Base-by-base conservation (phyloP, 2,797 vertebrate genomes). In the Moxostoma hubbsi region DNA sequence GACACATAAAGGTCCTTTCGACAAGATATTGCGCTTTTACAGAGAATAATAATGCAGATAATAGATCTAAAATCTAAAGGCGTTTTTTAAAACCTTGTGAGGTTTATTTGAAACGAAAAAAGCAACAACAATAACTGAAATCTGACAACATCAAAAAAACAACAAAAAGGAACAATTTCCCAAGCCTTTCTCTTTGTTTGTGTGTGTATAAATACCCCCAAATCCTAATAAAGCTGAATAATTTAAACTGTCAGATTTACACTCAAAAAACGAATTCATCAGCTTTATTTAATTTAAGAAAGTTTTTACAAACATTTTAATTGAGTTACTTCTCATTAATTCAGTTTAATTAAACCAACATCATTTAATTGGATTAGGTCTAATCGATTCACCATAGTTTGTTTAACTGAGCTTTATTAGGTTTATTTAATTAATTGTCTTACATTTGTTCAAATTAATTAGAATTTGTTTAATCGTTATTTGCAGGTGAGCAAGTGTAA, bases 51-150 rank as follows among this genome's bases (percentile, higher is more conserved):
- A 12, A 10, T 11, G 0, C 51, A 46, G 1, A 46, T 9, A 16
- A 5, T 53, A 65, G 4, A 51, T 46, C n/a, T 49, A 13, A 45
- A 45, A 62, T 54, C 12, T 36, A 24, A n/a, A n/a, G 10, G 18
- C 12, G 3, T 55, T 63, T 50, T 9, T 13, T 0, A 7, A 1
- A 50, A 18, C 6, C 11, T 50, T 64, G 50, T 47, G 24, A 43
- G 54, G 43, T 76, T 15, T 8, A 73, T 64, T 11, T 6, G 4
- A 12, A 75, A 51, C 7, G 2, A 7, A 80, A 53, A 53, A 68
- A 13, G 36, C 12, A 5, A 10, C 5, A 18, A 77, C 46, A 24
- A 5, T 24, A 45, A 49, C 51, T 15, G 0, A 74, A 55, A 72
- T 10, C 6, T 79, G 3, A 55, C 15, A 58, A 47, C 0, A 4